Evolutionary conservation across 2,888 invertebrate species (phyloP).

Genomic region (Abrostola triplasia): DNA sequence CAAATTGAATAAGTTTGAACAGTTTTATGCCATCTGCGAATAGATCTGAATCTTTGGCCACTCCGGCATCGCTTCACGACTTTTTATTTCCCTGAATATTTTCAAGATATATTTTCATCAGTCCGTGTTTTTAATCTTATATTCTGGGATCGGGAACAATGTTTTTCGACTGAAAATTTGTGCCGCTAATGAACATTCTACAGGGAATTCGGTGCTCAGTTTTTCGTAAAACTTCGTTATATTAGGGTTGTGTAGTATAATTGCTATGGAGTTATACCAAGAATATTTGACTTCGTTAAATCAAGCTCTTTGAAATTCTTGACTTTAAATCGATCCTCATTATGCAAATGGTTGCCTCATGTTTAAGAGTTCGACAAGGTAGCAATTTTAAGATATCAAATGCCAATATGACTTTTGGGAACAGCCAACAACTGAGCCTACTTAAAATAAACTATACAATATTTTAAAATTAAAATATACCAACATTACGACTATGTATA

Average conservation of each 20-base stretch:
- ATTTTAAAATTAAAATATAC: too few relatives aligned
- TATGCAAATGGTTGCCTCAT: too few relatives aligned
- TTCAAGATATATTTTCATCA: constrained; percentile 10
- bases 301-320: too few relatives aligned
- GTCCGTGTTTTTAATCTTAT: constrained; percentile 16
- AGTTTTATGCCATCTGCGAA: constrained; percentile 4
- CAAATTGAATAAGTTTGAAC: constrained; percentile 2
- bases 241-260: background rate
- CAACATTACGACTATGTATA: too few relatives aligned
- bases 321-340: too few relatives aligned
- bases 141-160: constrained; percentile 7
- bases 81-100: constrained; percentile 1
- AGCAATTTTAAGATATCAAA: too few relatives aligned
- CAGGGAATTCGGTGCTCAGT: constrained; percentile 5
- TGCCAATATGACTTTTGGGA: too few relatives aligned
- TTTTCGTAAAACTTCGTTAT: constrained; percentile 10
- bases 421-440: too few relatives aligned
- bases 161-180: constrained; percentile 6
- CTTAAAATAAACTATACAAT: too few relatives aligned
- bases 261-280: background rate
- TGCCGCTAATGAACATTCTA: constrained; percentile 21
- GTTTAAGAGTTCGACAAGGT: too few relatives aligned
- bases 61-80: background rate
- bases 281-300: background rate
- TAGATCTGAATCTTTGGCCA: background rate